phyloP scores from a whole-genome alignment of 2,888 invertebrate species.

The Meganola albula region DNA sequence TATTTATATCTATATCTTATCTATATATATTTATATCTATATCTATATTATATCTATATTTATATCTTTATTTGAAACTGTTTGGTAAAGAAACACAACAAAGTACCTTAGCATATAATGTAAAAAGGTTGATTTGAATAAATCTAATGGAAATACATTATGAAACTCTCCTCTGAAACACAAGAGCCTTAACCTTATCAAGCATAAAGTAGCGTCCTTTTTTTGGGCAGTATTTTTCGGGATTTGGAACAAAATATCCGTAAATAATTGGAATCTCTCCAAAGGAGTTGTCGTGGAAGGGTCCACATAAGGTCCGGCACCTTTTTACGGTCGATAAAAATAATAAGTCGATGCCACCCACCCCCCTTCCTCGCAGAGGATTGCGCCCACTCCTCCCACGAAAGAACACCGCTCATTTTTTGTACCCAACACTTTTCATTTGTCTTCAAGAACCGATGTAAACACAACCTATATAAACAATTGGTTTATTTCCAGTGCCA shows the following conservation, averaged over 20 bases:
- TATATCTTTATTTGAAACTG: no score
- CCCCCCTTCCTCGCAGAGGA: constrained; percentile 26
- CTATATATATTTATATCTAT: no score
- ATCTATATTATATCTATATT: no score
- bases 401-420: constrained; percentile 77
- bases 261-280: constrained; percentile 67
- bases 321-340: constrained; percentile 75
- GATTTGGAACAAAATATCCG: constrained; percentile 66
- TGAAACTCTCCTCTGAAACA: no score
- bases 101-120: no score
- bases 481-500: constrained; percentile 19
- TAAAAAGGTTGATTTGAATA: no score
- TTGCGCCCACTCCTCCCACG: constrained; percentile 42
- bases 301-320: constrained; percentile 61
- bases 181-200: constrained; percentile 34
- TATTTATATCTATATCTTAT: no score
- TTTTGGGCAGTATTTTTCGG: constrained; percentile 57
- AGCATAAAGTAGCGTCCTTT: constrained; percentile 47
- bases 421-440: constrained; percentile 41
- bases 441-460: constrained; percentile 27
- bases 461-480: constrained; percentile 12
- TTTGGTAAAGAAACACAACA: no score
- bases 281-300: constrained; percentile 56
- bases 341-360: constrained; percentile 58
- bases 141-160: no score